Base-by-base conservation (phyloP, 1,140 invertebrate species). In the Luehdorfia chinensis region DNA sequence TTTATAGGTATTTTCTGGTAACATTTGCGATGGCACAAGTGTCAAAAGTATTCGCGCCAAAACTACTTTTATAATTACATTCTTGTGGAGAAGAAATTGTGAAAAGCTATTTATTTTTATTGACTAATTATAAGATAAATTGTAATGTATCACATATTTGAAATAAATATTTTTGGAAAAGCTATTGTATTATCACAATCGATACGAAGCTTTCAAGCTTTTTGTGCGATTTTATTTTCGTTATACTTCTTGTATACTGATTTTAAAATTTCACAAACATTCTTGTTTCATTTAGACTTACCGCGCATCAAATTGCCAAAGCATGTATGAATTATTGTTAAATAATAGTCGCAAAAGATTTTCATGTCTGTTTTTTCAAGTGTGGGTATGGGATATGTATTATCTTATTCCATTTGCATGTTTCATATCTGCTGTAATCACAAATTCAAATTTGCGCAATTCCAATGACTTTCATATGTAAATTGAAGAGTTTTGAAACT, bases 121-220 rank as follows among this genome's bases (percentile, higher is more conserved):
- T 58, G 19, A 54, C 30, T 53, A 43, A 41, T 47, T 46, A 39
- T 46, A 53, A 43, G 37, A 16, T 45, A 14, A 47, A 36, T 12
- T 31, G 30, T 58, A 50, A 39, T 56, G 54, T 66, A 53, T 54
- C 47, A 14, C 45, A 53, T 69, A 57, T 46, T 48, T 64, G 59
- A 41, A 80, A 81, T 74, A 75, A 81, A 79, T 66, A 51, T 65
- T 59, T 75, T 66, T 53, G 63, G 28, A 64, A 45, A 25, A 30
- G 30, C 45, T 13, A 31, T 13, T 49, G 16, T 48, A 15, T 33
- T 43, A 65, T 84, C 80, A 84, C 80, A 84, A 84, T 84, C 80
- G 63, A 45, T 75, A 70, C 63, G 71, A 76, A 78, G 80, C 80
- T 84, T 84, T 84, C 77, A 84, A 59, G 72, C 71, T 66, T 56